These are phyloP conservation scores for Dendrolimus houi DNA, from an alignment of 2,888 invertebrate species.

Conservation along the genomic window DNA sequence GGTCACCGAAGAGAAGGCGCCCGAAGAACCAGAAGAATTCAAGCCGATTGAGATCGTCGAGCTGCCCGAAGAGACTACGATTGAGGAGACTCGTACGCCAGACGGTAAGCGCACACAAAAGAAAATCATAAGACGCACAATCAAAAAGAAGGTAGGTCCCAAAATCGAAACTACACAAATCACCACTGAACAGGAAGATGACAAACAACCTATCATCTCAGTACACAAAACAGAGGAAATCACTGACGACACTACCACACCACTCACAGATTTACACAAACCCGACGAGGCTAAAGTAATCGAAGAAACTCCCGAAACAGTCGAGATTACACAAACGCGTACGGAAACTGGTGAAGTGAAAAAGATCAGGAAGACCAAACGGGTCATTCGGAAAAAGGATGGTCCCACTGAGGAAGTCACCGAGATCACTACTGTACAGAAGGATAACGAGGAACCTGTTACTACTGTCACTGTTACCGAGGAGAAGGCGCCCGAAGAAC, in stretches of 20 bases:
- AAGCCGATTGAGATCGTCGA: slow-evolving; percentile 13
- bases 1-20: slow-evolving; percentile 3
- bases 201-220: slow-evolving; percentile 15
- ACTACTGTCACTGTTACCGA: slow-evolving; percentile 12
- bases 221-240: slow-evolving; percentile 10
- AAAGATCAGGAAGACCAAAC: slow-evolving; percentile 37
- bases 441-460: slow-evolving; percentile 30
- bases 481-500: slow-evolving; percentile 3
- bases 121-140: slow-evolving; percentile 14
- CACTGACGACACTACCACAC: slow-evolving; percentile 4
- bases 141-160: slow-evolving; percentile 30
- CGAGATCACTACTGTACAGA: slow-evolving; percentile 53
- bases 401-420: slow-evolving; percentile 57
- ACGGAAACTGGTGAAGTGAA: slow-evolving; percentile 34
- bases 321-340: slow-evolving; percentile 10
- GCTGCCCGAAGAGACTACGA: slow-evolving; percentile 8
- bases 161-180: slow-evolving; percentile 38
- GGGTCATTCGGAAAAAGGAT: slow-evolving; percentile 29
- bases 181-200: slow-evolving; percentile 31
- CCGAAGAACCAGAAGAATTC: slow-evolving; percentile 4
- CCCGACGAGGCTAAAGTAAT: not conserved
- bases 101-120: slow-evolving; percentile 25
- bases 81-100: slow-evolving; percentile 10
- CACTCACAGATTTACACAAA: slow-evolving; percentile 10
- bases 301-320: not conserved